Evolutionary conservation across 2,888 invertebrate genomes (phyloP).

Genomic region (Euplexia lucipara): DNA sequence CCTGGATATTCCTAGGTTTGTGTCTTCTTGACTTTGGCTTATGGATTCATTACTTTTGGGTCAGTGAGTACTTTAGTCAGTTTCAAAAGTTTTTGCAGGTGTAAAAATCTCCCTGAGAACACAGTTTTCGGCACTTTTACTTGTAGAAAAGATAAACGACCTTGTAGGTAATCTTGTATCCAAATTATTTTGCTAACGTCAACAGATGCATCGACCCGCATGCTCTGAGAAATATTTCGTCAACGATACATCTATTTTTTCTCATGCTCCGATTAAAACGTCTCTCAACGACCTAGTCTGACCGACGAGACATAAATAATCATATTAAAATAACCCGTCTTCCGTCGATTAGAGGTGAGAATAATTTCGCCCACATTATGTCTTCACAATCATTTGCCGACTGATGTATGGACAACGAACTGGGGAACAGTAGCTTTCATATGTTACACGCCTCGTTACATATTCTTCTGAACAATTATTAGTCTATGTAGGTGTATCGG

Average conservation of each 20-base stretch:
- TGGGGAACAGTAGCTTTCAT: constrained; percentile 46
- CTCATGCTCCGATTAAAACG: constrained; percentile 58
- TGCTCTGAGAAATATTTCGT: constrained; percentile 34
- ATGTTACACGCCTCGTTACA: constrained; percentile 40
- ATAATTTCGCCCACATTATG: constrained; percentile 62
- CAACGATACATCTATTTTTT: constrained; percentile 51
- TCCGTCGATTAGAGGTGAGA: constrained; percentile 66
- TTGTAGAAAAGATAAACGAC: neutral
- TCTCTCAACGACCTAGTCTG: constrained; percentile 61
- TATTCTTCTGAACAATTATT: constrained; percentile 35
- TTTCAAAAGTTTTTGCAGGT: neutral
- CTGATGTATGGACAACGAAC: constrained; percentile 47
- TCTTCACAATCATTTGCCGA: constrained; percentile 60
- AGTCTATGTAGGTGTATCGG: constrained; percentile 12
- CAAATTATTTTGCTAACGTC: constrained; percentile 7
- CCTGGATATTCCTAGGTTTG: constrained; percentile 16
- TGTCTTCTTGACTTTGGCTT: neutral
- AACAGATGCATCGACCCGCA: constrained; percentile 35
- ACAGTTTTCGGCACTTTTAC: neutral
- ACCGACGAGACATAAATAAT: constrained; percentile 66
- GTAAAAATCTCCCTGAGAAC: neutral
- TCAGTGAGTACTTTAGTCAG: too few species aligned
- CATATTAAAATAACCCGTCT: constrained; percentile 65
- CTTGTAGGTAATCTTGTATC: constrained; percentile 24
- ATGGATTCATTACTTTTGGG: neutral